A percentile compares a stretch with the other conserved stretches of the same genome.
phyloP scores from a whole-genome alignment of 2,113 vertebrate genomes.

The Numida meleagris region DNA sequence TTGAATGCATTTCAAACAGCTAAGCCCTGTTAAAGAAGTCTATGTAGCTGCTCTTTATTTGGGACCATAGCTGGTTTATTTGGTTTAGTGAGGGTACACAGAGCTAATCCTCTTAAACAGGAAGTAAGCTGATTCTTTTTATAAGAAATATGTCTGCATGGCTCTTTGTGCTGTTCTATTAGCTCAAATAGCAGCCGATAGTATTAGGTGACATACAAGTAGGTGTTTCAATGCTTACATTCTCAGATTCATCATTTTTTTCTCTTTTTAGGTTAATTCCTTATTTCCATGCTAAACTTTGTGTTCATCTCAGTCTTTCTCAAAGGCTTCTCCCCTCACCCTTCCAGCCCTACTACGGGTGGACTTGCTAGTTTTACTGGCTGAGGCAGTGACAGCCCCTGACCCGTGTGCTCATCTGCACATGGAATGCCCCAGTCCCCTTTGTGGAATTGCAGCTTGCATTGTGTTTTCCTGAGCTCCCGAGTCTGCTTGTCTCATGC shows the following conservation, averaged over 20 bases:
- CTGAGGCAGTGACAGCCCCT: background rate
- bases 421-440: background rate
- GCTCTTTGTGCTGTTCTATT: background rate
- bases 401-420: background rate
- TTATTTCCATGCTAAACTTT: background rate
- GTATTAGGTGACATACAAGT: background rate
- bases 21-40: background rate
- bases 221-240: background rate
- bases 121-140: conserved; percentile 26
- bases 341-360: background rate
- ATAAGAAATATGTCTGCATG: background rate
- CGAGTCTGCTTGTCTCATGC: background rate
- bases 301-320: background rate
- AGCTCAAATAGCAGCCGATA: background rate
- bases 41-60: background rate
- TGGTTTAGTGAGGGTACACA: background rate
- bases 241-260: background rate
- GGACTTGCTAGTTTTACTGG: background rate
- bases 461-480: fast-evolving
- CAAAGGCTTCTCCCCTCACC: background rate
- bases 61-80: background rate
- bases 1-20: background rate
- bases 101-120: conserved; percentile 22
- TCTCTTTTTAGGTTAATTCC: background rate
- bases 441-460: background rate